Percentiles rank a stretch among this genome's conserved stretches.
These are phyloP conservation scores for Cylas formicarius DNA, from an alignment of 1,140 invertebrate species.

Conservation along the genomic window DNA sequence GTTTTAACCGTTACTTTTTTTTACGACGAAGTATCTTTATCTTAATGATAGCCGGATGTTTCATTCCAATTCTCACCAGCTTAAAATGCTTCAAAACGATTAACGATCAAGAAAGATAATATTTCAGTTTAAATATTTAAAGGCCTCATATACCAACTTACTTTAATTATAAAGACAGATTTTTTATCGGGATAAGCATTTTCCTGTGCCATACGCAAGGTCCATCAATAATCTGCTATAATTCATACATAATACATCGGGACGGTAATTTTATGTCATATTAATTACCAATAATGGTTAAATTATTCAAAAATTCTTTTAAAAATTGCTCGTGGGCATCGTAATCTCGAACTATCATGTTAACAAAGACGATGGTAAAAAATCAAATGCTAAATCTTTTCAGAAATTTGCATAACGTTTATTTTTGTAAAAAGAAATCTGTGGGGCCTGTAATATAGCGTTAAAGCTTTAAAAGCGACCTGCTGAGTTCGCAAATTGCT, in stretches of 20 bases:
- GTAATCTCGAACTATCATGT: too few relatives aligned
- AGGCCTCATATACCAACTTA: conserved; percentile 5
- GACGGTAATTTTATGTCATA: conserved; percentile 11
- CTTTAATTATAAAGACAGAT: conserved; percentile 2
- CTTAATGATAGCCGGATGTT: conserved; percentile 10
- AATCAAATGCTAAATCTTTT: background rate
- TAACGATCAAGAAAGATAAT: conserved; percentile 12
- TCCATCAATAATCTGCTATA: conserved; percentile 2
- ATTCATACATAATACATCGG: conserved; percentile 1
- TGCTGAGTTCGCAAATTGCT: background rate
- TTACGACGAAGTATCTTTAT: conserved; percentile 10
- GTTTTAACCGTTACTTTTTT: background rate
- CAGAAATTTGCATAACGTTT: conserved; percentile 5
- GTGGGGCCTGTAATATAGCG: too few relatives aligned
- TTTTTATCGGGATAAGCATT: conserved; percentile 2
- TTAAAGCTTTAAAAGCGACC: conserved; percentile 1
- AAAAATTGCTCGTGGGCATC: conserved; percentile 1
- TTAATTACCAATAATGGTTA: conserved; percentile 10
- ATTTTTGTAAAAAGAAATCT: conserved; percentile 8
- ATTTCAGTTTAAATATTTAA: conserved; percentile 14
- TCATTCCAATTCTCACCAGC: conserved; percentile 6
- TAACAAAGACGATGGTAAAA: conserved; percentile 2
- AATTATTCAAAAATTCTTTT: conserved; percentile 11
- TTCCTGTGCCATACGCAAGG: background rate
- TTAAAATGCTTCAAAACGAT: conserved; percentile 10